Conservation (phyloP, 2,888 invertebrate species). For the Smittia sp. region DNA sequence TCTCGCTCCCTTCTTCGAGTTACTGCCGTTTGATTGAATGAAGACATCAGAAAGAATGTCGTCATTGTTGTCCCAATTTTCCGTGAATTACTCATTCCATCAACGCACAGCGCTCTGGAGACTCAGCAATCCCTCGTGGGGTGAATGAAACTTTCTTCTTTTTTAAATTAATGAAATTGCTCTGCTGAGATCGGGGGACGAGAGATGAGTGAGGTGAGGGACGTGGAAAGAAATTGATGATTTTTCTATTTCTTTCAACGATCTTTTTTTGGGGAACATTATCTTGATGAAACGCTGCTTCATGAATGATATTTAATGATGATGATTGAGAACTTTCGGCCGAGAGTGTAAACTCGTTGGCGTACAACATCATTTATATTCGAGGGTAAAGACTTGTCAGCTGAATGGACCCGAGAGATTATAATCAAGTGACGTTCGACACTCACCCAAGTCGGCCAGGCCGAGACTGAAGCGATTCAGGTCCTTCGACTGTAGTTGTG, state of each 20-base stretch:
- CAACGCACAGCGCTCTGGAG: not conserved
- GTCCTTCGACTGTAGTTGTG: constrained; percentile 50
- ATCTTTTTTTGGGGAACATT: not conserved
- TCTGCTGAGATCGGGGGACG: not conserved
- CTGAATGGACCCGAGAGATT: constrained; percentile 15
- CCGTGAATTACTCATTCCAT: constrained; percentile 18
- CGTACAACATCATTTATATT: not conserved
- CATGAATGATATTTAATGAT: constrained; percentile 23
- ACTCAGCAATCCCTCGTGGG: not conserved
- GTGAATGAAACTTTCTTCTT: constrained; percentile 12
- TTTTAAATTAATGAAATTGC: constrained; percentile 37
- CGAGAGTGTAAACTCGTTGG: not conserved
- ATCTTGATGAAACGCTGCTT: constrained; percentile 26
- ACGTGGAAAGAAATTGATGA: constrained; percentile 19
- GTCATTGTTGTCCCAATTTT: constrained; percentile 28
- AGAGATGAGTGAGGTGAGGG: constrained; percentile 3
- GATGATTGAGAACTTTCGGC: constrained; percentile 28
- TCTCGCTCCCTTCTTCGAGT: constrained; percentile 1
- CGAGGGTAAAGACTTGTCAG: not conserved
- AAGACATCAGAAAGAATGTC: constrained; percentile 16
- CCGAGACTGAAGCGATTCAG: constrained; percentile 53
- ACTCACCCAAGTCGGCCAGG: constrained; percentile 53
- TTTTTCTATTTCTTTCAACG: constrained; percentile 4
- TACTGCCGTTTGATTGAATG: constrained; percentile 16
- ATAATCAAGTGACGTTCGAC: not conserved